Conservation (phyloP, 2,888 invertebrate genomes). For the Tetanocera ferruginea region DNA sequence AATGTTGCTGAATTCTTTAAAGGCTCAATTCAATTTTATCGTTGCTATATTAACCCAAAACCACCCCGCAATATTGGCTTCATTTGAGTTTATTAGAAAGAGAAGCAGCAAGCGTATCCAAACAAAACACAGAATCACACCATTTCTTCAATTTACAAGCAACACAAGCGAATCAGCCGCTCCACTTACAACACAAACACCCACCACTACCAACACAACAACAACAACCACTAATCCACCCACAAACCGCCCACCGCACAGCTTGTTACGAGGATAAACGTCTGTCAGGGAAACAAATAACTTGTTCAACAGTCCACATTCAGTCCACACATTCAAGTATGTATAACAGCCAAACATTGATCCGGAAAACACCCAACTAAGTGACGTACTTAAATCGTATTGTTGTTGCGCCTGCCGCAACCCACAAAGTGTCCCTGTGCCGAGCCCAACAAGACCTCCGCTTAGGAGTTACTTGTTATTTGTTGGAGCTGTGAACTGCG, state of each 20-base stretch:
- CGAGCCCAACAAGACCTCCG: not conserved
- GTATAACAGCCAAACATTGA: slow-evolving; percentile 56
- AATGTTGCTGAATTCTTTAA: slow-evolving; percentile 12
- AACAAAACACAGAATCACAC: slow-evolving; percentile 45
- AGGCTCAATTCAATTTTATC: slow-evolving; percentile 66
- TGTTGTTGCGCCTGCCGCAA: slow-evolving; percentile 29
- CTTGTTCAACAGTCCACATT: slow-evolving; percentile 47
- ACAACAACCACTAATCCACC: not conserved
- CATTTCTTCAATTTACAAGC: slow-evolving; percentile 66
- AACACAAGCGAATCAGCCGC: slow-evolving; percentile 51
- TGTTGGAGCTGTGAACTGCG: slow-evolving; percentile 39
- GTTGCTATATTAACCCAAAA: slow-evolving; percentile 67
- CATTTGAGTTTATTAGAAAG: slow-evolving; percentile 67
- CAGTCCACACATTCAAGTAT: slow-evolving; percentile 5
- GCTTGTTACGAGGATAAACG: slow-evolving; percentile 62
- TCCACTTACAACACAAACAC: not conserved
- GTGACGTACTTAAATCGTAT: slow-evolving; percentile 61
- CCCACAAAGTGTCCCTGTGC: slow-evolving; percentile 24
- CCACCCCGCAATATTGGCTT: slow-evolving; percentile 66
- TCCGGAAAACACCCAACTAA: slow-evolving; percentile 56
- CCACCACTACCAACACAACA: not conserved
- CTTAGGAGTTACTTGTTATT: not conserved
- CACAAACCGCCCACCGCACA: slow-evolving; percentile 45
- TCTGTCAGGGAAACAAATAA: slow-evolving; percentile 52
- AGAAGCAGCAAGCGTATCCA: slow-evolving; percentile 37